These are phyloP conservation scores for Sylvicola cinctus DNA, from an alignment of 2,888 invertebrate genomes.

Conservation along the genomic window DNA sequence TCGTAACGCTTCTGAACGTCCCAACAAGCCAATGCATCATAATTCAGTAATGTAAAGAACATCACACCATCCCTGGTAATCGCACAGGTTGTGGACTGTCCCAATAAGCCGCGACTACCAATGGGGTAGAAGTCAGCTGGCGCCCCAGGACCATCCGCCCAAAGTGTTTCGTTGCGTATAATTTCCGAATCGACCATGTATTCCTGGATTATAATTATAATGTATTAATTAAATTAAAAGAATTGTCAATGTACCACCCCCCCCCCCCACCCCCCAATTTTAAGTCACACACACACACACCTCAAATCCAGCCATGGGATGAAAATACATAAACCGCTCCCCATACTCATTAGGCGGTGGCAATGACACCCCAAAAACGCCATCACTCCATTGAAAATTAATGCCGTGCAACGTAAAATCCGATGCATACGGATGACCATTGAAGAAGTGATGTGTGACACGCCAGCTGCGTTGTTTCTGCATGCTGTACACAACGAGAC, in stretches of 20 bases:
- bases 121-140: slow-evolving; percentile 16
- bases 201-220: slow-evolving; percentile 24
- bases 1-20: slow-evolving; percentile 48
- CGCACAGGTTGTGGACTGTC: slow-evolving; percentile 54
- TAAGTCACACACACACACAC: no score
- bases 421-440: slow-evolving; percentile 30
- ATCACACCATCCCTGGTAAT: slow-evolving; percentile 50
- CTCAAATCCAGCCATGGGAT: slow-evolving; percentile 61
- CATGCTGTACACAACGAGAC: slow-evolving; percentile 23
- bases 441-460: slow-evolving; percentile 19
- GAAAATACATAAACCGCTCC: slow-evolving; percentile 51
- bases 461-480: slow-evolving; percentile 20
- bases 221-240: no score
- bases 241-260: no score
- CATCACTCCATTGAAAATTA: slow-evolving; percentile 66
- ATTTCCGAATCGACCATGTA: slow-evolving; percentile 49
- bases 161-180: slow-evolving; percentile 35
- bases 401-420: slow-evolving; percentile 53
- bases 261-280: background rate
- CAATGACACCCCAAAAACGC: slow-evolving; percentile 53
- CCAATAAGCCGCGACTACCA: slow-evolving; percentile 32
- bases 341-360: slow-evolving; percentile 27
- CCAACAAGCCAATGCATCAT: slow-evolving; percentile 63
- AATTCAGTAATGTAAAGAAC: slow-evolving; percentile 59
- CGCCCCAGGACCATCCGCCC: slow-evolving; percentile 18